Evolutionary conservation across 2,888 invertebrate genomes (phyloP), one percentile per base, ranked within the genome.

Genomic region (Pyrocoelia pectoralis): DNA sequence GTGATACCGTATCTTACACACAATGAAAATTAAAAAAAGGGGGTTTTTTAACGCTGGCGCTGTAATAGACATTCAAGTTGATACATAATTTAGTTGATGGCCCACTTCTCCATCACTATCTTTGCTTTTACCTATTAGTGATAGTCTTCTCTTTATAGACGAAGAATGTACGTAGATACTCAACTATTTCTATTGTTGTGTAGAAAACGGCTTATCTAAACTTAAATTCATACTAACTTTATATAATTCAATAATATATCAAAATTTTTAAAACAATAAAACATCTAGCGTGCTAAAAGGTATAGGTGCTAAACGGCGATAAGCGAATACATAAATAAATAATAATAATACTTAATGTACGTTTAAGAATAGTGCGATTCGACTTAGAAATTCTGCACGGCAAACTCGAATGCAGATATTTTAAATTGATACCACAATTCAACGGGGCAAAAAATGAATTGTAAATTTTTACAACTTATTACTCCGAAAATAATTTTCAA

Each of bases 251-350:
- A 24, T 24, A 24, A 24, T 24, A 33, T 33, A 33, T 33, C n/a
- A 6, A 13, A 43, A 43, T 12, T 43, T 1, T 15, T 43, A 43
- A 43, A 43, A 15, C 4, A 12, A 15, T 43, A 43, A 43, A 43
- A 15, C 3, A 15, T 15, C 12, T 43, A 43, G 43, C 43, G 17
- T 43, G 43, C 13, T 15, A 13, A 43, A 43, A 43, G 8, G 43
- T 43, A 13, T 43, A 43, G 43, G 43, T 43, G 43, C 43, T 43
- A 43, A 43, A 46, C 46, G 46, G 17, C 46, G 46, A 46, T 46
- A 46, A 46, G 43, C 17, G 12, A 43, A 43, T 15, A 38, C 5
- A 13, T 9, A 43, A 43, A 43, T 43, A 15, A 15, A 43, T 43
- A 43, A 43, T n/a, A n/a, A n/a, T 8, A 13, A 15, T 15, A 13